Conservation (phyloP, 2,888 invertebrate species). For the Drosophila aldrichi region DNA sequence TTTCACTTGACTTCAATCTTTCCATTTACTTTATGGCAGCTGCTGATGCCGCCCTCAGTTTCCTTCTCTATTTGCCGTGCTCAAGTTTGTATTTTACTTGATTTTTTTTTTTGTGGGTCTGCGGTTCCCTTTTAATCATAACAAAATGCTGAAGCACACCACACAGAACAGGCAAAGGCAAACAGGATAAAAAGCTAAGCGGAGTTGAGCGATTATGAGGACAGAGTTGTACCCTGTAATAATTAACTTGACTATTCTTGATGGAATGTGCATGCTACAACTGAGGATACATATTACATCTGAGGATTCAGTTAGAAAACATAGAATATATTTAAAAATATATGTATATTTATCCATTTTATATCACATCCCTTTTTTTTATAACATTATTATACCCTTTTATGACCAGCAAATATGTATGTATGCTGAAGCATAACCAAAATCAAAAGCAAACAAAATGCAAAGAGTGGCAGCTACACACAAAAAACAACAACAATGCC, state of each 20-base stretch:
- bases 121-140: conserved; percentile 73
- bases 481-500: conserved; percentile 20
- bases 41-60: conserved; percentile 4
- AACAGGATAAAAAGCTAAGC: not conserved
- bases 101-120: conserved; percentile 46
- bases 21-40: conserved; percentile 44
- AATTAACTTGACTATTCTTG: not conserved
- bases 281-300: not conserved
- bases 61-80: conserved; percentile 15
- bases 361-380: not conserved
- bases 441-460: conserved; percentile 13
- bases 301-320: not conserved
- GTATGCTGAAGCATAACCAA: conserved; percentile 16
- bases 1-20: conserved; percentile 46
- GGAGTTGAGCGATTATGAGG: no score
- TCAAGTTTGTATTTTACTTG: conserved; percentile 21
- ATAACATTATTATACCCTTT: not conserved
- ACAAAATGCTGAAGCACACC: conserved; percentile 63
- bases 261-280: not conserved
- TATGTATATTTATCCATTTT: no score
- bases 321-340: not conserved
- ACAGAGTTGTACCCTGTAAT: conserved; percentile 5
- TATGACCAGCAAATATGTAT: conserved; percentile 17
- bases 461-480: conserved; percentile 37
- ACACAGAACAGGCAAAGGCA: conserved; percentile 13